Percentiles rank a stretch among this genome's conserved stretches.
phyloP scores from a whole-genome alignment of 2,113 vertebrate species.

The Plestiodon gilberti region DNA sequence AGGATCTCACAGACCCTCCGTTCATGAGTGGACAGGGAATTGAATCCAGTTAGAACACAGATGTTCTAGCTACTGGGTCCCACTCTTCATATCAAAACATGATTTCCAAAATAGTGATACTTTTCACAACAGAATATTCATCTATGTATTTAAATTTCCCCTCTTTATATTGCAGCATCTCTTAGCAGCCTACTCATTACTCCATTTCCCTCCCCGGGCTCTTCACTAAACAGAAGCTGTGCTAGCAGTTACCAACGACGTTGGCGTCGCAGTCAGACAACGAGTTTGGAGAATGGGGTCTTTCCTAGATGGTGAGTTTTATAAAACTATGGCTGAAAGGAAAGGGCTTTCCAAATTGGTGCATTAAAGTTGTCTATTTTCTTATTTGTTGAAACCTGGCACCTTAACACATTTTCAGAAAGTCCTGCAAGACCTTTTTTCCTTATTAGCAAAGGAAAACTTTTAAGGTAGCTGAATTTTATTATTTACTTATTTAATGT shows the following conservation, averaged over 20 bases:
- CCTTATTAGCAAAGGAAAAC: background rate
- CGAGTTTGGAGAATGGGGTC: constrained; percentile 97
- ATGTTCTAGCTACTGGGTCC: background rate
- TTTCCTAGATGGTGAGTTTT: constrained; percentile 96
- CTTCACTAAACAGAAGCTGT: constrained; percentile 95
- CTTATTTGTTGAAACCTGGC: background rate
- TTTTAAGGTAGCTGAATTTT: background rate
- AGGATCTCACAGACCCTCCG: background rate
- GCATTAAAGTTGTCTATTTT: background rate
- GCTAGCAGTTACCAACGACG: constrained; percentile 97
- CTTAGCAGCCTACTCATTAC: constrained; percentile 97
- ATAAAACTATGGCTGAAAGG: background rate
- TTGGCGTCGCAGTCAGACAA: constrained; percentile 97
- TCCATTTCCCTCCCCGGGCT: constrained; percentile 95
- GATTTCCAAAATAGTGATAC: background rate
- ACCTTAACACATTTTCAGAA: background rate
- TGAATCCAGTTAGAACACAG: background rate
- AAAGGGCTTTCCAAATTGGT: background rate
- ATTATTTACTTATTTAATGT: background rate
- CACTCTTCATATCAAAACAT: background rate
- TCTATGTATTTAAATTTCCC: background rate
- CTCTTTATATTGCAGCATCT: constrained; percentile 82
- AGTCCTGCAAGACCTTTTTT: background rate
- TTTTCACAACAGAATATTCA: background rate
- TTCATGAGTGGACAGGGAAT: background rate